Evolutionary conservation across 2,797 vertebrate species (phyloP), one percentile per base, ranked within the genome.

Genomic region (Pogonophryne albipinna): DNA sequence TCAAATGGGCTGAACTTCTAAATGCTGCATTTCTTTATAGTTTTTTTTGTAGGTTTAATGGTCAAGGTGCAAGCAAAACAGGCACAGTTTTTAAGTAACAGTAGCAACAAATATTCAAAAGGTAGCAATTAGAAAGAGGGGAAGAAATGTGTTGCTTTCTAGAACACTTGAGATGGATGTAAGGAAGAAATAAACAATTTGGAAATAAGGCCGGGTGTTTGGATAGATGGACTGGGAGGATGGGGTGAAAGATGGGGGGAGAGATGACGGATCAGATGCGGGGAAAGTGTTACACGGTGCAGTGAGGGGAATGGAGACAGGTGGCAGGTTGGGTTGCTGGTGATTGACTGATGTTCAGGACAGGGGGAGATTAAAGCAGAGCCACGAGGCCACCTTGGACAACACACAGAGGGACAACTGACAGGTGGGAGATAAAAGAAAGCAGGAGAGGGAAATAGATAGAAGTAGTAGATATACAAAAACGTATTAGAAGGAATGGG

Each of bases 351-450:
- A 89, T 86, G 85, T 85, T 85, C 69, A 47, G 78, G 80, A 67
- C 79, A 63, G 78, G 66, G 68, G 61, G 79, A 92, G 90, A 93
- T 93, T 89, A 91, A 91, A 93, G 85, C 66, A 19, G 75, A 87
- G 76, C 77, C 83, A 71, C 34, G 65, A 83, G 75, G 85, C 80
- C 84, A 71, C 58, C 63, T 59, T 41, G 71, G 64, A 87, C 82
- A 83, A 81, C 80, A 82, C 68, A 49, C 49, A 59, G 52, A 83
- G 57, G 42, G 42, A 67, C 62, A 53, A 45, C 20, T 13, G 47
- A 10, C 51, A 27, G 44, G 14, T 1, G 10, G 55, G 52, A 17
- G 16, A 47, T 52, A 59, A 79, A 61, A 80, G 62, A 74, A 71
- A 76, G 56, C 31, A 55, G 41, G 7, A 23, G 45, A 53, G 19